A percentile compares a stretch with the other conserved stretches of the same genome.
These are phyloP conservation scores for Scaptomyza parva DNA, from an alignment of 2,888 invertebrate genomes.

Conservation along the genomic window DNA sequence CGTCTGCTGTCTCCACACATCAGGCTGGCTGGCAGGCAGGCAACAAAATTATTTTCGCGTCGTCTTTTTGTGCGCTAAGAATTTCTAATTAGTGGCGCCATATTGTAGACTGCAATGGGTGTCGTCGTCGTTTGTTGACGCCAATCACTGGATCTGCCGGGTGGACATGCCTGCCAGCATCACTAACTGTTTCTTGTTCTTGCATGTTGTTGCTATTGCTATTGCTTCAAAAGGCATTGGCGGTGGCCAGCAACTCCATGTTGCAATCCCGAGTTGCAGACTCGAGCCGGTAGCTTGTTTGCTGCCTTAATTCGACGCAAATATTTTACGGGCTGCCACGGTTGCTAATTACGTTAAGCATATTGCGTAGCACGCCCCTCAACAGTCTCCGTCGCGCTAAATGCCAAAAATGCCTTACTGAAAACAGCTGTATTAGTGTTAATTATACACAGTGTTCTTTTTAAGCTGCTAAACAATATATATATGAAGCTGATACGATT, in stretches of 20 bases:
- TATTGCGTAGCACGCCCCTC: slow-evolving; percentile 70
- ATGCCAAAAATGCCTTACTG: slow-evolving; percentile 17
- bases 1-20: slow-evolving; percentile 50
- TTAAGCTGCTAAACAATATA: slow-evolving; percentile 30
- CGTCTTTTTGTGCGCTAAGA: slow-evolving; percentile 72
- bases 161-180: slow-evolving; percentile 40
- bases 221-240: slow-evolving; percentile 59
- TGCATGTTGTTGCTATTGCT: slow-evolving; percentile 21
- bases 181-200: slow-evolving; percentile 62
- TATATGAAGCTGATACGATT: slow-evolving; percentile 7
- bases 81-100: slow-evolving; percentile 81
- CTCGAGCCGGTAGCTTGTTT: slow-evolving; percentile 69
- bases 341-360: slow-evolving; percentile 76
- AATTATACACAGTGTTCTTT: slow-evolving; percentile 60
- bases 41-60: slow-evolving; percentile 67
- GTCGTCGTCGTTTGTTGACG: slow-evolving; percentile 54
- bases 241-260: slow-evolving; percentile 32
- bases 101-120: slow-evolving; percentile 73
- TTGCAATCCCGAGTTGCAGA: slow-evolving; percentile 33
- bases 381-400: slow-evolving; percentile 6
- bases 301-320: slow-evolving; percentile 75
- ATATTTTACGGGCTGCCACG: slow-evolving; percentile 67
- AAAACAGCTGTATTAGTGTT: slow-evolving; percentile 63
- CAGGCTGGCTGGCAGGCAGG: slow-evolving; percentile 11
- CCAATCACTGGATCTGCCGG: slow-evolving; percentile 51